These are phyloP conservation scores for Benthosema pterotum DNA, from an alignment of 2,797 vertebrate species.

Conservation along the genomic window DNA sequence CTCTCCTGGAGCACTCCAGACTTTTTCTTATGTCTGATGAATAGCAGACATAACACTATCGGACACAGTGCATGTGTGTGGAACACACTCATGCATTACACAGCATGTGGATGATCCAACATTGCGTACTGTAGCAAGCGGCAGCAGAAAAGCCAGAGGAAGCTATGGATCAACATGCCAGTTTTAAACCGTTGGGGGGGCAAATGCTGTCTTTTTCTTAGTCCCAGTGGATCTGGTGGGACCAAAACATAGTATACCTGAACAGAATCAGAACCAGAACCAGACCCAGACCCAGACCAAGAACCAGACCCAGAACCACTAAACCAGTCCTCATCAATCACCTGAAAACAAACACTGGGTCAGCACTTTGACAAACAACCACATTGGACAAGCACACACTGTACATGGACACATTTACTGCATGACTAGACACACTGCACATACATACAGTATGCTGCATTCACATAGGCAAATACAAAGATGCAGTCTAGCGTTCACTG, in stretches of 20 bases:
- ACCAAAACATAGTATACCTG: slow-evolving; percentile 68
- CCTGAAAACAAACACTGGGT: slow-evolving; percentile 67
- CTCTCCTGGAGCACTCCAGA: not conserved
- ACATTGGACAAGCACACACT: not conserved
- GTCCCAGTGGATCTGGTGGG: slow-evolving; percentile 44
- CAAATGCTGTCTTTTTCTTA: slow-evolving; percentile 76
- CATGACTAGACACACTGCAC: no score
- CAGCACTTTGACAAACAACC: slow-evolving; percentile 10
- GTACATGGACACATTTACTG: no score
- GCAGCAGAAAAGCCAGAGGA: slow-evolving; percentile 22
- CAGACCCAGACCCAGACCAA: slow-evolving; percentile 37
- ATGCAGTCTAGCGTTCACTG: no score
- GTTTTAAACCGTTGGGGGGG: slow-evolving; percentile 42
- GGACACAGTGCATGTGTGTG: no score
- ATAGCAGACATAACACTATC: no score
- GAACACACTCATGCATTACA: not conserved
- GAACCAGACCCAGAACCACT: slow-evolving; percentile 60
- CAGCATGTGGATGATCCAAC: slow-evolving; percentile 1
- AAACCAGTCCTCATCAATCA: slow-evolving; percentile 77
- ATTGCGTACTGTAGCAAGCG: slow-evolving; percentile 2
- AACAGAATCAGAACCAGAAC: slow-evolving; percentile 49
- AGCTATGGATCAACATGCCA: slow-evolving; percentile 44
- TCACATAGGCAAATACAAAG: no score
- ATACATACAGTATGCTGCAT: no score
- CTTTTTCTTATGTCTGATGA: no score